phyloP scores from a whole-genome alignment of 2,113 vertebrate genomes.

The Sclerurus mexicanus region DNA sequence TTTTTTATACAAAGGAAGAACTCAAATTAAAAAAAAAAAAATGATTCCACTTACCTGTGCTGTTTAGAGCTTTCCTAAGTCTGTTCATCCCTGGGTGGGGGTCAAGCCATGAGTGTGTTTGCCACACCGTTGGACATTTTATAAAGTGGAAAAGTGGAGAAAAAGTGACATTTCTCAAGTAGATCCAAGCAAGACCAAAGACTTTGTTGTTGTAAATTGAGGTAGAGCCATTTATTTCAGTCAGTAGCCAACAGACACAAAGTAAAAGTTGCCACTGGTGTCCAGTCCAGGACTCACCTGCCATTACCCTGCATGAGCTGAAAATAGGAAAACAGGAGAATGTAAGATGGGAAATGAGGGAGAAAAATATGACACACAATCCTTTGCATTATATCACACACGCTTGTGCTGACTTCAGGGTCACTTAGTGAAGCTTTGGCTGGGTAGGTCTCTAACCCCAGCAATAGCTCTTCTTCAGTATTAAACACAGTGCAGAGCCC shows the following conservation, averaged over 20 bases:
- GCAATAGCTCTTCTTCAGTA: not conserved
- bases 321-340: not conserved
- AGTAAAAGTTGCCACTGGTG: not conserved
- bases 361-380: not conserved
- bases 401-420: not conserved
- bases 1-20: not conserved
- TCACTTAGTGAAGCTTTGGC: not conserved
- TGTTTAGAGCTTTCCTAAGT: not conserved
- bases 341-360: not conserved
- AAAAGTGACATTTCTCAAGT: not conserved
- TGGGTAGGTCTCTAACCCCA: not conserved
- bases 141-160: not conserved
- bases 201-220: not conserved
- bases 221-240: not conserved
- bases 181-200: not conserved
- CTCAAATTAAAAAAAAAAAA: not conserved
- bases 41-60: not conserved
- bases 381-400: not conserved
- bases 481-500: not conserved
- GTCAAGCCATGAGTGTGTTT: not conserved
- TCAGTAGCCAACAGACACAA: not conserved
- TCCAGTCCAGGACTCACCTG: not conserved
- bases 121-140: not conserved
- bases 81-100: fast-evolving
- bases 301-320: not conserved